phyloP scores from a whole-genome alignment of 2,113 vertebrate genomes.

The Mustelus asterias region DNA sequence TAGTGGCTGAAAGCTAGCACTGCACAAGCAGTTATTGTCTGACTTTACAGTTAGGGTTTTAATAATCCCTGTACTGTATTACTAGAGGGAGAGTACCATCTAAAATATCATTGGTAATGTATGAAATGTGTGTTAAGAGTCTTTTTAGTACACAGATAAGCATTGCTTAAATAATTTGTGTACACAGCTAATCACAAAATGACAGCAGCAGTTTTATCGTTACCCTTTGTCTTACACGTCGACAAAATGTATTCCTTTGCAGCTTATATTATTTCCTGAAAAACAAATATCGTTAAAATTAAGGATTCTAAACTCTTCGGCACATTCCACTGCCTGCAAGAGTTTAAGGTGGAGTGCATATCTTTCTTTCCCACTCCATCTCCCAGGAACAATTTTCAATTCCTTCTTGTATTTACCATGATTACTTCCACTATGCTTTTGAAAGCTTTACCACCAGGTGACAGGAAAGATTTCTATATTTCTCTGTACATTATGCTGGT shows the following conservation, averaged over 20 bases:
- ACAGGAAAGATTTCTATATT: not conserved
- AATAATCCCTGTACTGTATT: not conserved
- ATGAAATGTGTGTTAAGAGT: not conserved
- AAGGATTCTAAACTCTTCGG: not conserved
- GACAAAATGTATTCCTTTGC: not conserved
- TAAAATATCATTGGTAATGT: not conserved
- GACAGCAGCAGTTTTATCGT: not conserved
- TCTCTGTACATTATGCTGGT: not conserved
- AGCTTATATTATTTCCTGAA: not conserved
- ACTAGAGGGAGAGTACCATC: not conserved
- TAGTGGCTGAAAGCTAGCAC: slow-evolving; percentile 56
- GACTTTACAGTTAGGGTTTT: not conserved
- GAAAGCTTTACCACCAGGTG: not conserved
- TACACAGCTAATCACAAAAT: not conserved
- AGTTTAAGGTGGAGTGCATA: not conserved
- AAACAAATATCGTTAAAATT: not conserved
- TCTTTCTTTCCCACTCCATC: not conserved
- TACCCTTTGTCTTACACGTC: not conserved
- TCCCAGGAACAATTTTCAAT: not conserved
- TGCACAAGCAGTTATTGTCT: slow-evolving; percentile 33
- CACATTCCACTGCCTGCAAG: not conserved
- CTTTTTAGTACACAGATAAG: not conserved
- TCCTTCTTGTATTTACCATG: not conserved
- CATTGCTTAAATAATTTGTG: not conserved
- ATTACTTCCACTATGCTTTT: not conserved